These are phyloP conservation scores for Yoshiicerus persimilis DNA, from an alignment of 1,140 invertebrate genomes.

Conservation along the genomic window DNA sequence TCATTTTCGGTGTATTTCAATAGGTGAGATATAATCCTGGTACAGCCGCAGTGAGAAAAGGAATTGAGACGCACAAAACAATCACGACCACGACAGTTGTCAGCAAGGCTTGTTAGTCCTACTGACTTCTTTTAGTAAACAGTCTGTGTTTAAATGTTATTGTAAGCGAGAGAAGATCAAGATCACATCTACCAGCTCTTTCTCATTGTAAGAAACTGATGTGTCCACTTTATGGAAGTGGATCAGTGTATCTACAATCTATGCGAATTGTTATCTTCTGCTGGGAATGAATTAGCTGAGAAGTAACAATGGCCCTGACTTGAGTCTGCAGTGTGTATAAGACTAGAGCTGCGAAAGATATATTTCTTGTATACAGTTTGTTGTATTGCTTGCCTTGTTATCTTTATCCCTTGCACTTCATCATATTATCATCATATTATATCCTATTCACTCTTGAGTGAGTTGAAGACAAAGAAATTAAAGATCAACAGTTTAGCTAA, in stretches of 20 bases:
- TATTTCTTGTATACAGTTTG: background rate
- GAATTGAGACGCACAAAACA: background rate
- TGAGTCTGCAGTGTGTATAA: background rate
- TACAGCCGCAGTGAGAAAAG: too few species aligned
- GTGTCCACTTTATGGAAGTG: background rate
- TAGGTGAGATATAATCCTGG: too few species aligned
- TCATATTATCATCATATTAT: background rate
- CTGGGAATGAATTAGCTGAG: background rate
- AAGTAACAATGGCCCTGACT: background rate
- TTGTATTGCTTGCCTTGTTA: background rate
- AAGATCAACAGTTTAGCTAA: background rate
- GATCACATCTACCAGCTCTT: background rate
- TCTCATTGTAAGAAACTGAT: background rate
- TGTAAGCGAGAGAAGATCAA: background rate
- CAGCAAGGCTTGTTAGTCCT: background rate
- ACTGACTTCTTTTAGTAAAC: background rate
- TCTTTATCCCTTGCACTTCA: conserved; percentile 12
- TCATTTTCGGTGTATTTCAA: background rate
- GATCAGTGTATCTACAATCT: background rate
- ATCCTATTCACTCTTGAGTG: background rate
- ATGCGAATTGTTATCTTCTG: background rate
- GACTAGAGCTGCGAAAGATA: background rate
- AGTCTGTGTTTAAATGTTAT: background rate
- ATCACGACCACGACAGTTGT: background rate
- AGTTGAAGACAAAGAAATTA: conserved; percentile 9